Evolutionary conservation across 2,113 vertebrate genomes (phyloP).

Genomic region (Phasianus colchicus): DNA sequence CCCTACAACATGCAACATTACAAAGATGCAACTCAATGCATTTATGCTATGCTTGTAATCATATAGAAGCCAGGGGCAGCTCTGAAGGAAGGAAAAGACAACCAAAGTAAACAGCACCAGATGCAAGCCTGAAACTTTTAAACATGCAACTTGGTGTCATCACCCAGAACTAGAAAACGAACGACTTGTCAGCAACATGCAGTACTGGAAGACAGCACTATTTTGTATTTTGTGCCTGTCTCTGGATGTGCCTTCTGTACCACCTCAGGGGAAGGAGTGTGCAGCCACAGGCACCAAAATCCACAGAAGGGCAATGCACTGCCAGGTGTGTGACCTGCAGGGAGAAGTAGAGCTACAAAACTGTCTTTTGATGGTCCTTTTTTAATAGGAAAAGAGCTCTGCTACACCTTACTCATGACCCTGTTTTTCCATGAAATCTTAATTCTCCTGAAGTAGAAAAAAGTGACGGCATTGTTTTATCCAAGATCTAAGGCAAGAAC

Average conservation of each 20-base stretch:
- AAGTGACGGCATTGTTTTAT: not conserved
- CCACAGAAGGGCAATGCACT: not conserved
- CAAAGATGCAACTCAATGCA: not conserved
- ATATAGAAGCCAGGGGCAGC: not conserved
- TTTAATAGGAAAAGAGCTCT: not conserved
- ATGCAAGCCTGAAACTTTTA: not conserved
- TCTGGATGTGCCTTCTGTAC: not conserved
- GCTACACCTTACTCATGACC: not conserved
- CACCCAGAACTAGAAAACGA: not conserved
- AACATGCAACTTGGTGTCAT: not conserved
- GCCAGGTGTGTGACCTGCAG: not conserved
- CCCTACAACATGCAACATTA: not conserved
- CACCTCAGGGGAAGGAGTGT: not conserved
- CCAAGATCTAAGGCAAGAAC: not conserved
- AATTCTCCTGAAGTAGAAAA: not conserved
- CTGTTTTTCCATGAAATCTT: not conserved
- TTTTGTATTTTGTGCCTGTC: not conserved
- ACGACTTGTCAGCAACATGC: not conserved
- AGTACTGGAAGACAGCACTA: not conserved
- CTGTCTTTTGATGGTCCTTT: not conserved
- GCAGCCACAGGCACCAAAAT: not conserved
- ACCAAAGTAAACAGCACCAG: constrained; percentile 3
- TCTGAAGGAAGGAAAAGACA: not conserved
- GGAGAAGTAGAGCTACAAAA: not conserved
- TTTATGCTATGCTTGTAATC: not conserved